Conservation (phyloP, 2,888 invertebrate species). For the Hirtodrosophila duncani region DNA sequence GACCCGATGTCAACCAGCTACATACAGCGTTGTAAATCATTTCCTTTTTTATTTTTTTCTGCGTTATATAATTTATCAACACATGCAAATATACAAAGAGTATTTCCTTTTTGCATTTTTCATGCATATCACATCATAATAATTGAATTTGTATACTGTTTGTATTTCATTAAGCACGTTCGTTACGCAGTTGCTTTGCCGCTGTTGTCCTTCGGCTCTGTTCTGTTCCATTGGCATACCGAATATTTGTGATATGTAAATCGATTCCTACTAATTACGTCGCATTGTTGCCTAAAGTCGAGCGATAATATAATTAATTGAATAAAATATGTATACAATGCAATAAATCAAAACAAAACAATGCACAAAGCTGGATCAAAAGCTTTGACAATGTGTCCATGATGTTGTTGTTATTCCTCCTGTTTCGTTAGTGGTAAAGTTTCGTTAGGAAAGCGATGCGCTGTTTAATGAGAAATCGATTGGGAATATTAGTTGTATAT, state of each 20-base stretch:
- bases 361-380: conserved; percentile 1
- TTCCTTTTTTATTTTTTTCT: conserved; percentile 1
- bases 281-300: conserved; percentile 38
- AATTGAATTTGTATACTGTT: conserved; percentile 40
- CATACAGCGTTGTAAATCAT: conserved; percentile 78
- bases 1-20: conserved; percentile 86
- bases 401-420: no score
- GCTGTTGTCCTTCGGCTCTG: conserved; percentile 8
- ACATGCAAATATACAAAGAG: no score
- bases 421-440: no score
- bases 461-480: no score
- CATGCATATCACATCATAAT: conserved; percentile 34
- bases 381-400: neutral
- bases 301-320: conserved; percentile 42
- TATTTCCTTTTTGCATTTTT: neutral
- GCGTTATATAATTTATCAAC: neutral
- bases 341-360: conserved; percentile 24
- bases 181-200: conserved; percentile 9
- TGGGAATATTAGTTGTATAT: no score
- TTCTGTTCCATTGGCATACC: conserved; percentile 36
- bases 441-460: no score
- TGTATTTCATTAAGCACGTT: conserved; percentile 58
- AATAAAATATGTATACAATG: conserved; percentile 32
- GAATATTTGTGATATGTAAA: conserved; percentile 22
- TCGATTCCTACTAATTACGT: conserved; percentile 59